These are phyloP conservation scores for Herminia tarsipennalis DNA, from an alignment of 2,888 invertebrate genomes.

Conservation along the genomic window DNA sequence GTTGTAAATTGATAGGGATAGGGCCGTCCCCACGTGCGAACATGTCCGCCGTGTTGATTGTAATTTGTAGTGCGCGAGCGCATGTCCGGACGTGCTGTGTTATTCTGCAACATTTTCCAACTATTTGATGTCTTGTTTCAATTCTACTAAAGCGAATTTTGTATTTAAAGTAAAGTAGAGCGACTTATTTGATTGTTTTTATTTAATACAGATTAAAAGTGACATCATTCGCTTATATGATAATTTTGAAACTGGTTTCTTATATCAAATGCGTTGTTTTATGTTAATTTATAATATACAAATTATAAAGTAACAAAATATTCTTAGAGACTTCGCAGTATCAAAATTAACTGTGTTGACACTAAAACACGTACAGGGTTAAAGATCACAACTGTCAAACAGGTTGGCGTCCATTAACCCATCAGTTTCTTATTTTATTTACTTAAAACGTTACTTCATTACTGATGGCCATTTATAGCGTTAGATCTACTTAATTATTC, in stretches of 20 bases:
- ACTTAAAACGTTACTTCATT: conserved; percentile 28
- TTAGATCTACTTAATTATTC: conserved; percentile 40
- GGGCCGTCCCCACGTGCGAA: conserved; percentile 77
- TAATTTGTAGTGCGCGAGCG: conserved; percentile 82
- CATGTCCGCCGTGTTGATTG: conserved; percentile 82
- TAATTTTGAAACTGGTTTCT: neutral
- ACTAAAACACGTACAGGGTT: conserved; percentile 20
- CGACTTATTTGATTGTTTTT: neutral
- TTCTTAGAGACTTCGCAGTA: conserved; percentile 4
- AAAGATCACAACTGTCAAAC: conserved; percentile 24
- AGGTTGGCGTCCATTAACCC: conserved; percentile 15
- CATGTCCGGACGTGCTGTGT: conserved; percentile 56
- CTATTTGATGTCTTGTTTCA: conserved; percentile 32
- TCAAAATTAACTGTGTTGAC: conserved; percentile 5
- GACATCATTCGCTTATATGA: conserved; percentile 2
- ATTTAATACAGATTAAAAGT: conserved; percentile 1
- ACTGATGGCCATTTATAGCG: conserved; percentile 27
- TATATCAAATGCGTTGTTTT: conserved; percentile 4
- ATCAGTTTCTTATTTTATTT: conserved; percentile 26
- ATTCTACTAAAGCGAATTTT: conserved; percentile 19
- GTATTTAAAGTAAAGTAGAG: neutral
- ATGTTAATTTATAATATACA: conserved; percentile 7
- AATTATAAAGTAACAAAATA: conserved; percentile 13
- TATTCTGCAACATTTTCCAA: conserved; percentile 57
- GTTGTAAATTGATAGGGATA: conserved; percentile 79